Evolutionary conservation across 2,797 vertebrate species (phyloP).

Genomic region (Spea hammondii): DNA sequence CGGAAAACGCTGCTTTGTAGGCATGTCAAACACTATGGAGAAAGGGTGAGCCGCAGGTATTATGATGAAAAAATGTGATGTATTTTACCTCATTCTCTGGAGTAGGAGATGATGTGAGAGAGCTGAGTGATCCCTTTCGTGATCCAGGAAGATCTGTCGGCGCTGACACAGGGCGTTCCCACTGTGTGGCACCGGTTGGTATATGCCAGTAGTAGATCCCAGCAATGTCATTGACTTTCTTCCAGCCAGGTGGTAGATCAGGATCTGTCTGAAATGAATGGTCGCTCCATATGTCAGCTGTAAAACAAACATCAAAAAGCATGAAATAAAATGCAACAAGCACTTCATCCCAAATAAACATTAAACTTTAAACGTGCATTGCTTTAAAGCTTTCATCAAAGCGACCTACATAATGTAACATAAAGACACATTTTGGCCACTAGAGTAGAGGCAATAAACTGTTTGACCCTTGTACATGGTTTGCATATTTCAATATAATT

Average conservation of each 20-base stretch:
- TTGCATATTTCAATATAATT: too few species aligned
- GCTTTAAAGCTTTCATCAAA: too few species aligned
- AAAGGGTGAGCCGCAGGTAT: too few species aligned
- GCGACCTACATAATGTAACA: too few species aligned
- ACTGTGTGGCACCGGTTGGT: constrained; percentile 89
- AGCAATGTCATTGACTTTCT: constrained; percentile 84
- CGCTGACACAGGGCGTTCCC: constrained; percentile 78
- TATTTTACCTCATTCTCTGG: constrained; percentile 87
- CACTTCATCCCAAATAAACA: too few species aligned
- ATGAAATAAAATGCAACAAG: neutral
- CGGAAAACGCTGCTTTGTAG: too few species aligned
- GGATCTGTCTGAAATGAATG: constrained; percentile 93
- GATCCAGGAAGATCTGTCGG: constrained; percentile 68
- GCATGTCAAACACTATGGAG: too few species aligned
- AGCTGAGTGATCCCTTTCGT: constrained; percentile 73
- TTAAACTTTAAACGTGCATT: too few species aligned
- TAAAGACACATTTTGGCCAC: too few species aligned
- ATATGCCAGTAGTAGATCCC: constrained; percentile 95
- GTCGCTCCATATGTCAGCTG: constrained; percentile 86
- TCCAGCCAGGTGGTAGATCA: constrained; percentile 91
- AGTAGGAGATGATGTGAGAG: constrained; percentile 82
- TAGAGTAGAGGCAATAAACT: too few species aligned
- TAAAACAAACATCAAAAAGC: constrained; percentile 30
- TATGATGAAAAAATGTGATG: neutral
- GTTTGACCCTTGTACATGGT: too few species aligned